Conservation (phyloP, 2,888 invertebrate species). For the Tricholauxania praeusta region DNA sequence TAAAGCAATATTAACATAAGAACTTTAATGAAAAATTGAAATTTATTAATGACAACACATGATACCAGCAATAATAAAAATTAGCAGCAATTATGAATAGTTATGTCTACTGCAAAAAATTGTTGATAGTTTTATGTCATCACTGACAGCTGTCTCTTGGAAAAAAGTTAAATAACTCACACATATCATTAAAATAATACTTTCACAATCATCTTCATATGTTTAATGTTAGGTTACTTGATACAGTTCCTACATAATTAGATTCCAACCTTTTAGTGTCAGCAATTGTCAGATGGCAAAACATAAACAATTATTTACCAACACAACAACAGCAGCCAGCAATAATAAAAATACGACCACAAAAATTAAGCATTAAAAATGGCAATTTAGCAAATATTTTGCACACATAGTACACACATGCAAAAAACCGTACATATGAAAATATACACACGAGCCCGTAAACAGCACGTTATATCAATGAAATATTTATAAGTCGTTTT, state of each 20-base stretch:
- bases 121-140: not conserved
- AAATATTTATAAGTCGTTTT: slow-evolving; percentile 20
- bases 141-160: slow-evolving; percentile 20
- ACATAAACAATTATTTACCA: not conserved
- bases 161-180: no score
- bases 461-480: slow-evolving; percentile 15
- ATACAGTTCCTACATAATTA: slow-evolving; percentile 6
- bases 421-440: not conserved
- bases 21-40: no score
- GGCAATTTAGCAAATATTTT: not conserved
- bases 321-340: not conserved
- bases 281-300: slow-evolving; percentile 17
- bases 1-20: no score
- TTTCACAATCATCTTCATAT: no score
- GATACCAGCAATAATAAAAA: no score
- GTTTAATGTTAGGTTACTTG: not conserved
- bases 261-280: slow-evolving; percentile 13
- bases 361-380: not conserved
- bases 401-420: not conserved
- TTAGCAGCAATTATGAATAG: no score
- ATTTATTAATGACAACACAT: no score
- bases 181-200: no score
- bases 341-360: slow-evolving; percentile 2
- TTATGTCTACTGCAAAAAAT: no score
- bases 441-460: not conserved